Evolutionary conservation across 1,140 invertebrate species (phyloP), one percentile per base, ranked within the genome.

Genomic region (Luehdorfia chinensis): DNA sequence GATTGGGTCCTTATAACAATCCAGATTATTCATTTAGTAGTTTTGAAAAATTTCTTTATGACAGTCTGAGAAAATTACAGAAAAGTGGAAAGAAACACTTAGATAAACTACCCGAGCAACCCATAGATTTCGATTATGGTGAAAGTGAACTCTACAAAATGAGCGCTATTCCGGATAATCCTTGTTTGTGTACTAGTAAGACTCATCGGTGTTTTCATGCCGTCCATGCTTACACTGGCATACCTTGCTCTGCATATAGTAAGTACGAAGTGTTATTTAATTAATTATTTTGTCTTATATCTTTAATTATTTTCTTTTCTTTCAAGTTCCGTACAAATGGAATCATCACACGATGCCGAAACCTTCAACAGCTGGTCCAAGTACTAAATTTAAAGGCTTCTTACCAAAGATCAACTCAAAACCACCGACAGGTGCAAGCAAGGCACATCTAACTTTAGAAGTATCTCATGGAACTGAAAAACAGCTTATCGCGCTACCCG

Each of bases 31-130:
- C 93, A 0, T 97, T 94, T 71, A 94, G 94, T 65, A 92, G 92
- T 64, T 98, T 97, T 67, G 97, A 98, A 87, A 91, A 93, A 61
- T 98, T 97, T 81, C 87, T 98, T 0, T 98, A 98, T 72, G 95
- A 96, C 55, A 94, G 94, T 66, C 84, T 96, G 4, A 90, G 94
- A 61, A 91, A 93, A 55, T 73, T 96, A 18, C 95, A 96, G 69
- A 92, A 89, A 59, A 90, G 88, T 58, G 88, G 90, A 47, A 90
- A 89, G 66, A 84, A 89, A 65, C 84, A 93, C 75, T 72, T 93
- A 43, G 89, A 89, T 51, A 91, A 90, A 51, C 66, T 93, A 14
- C 91, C 90, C 2, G 83, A 88, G 56, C 87, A 87, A 15, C 78
- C 88, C 36, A 71, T 87, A 7, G 84, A 88, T 41, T 88, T 86